Evolutionary conservation across 2,113 vertebrate species (phyloP).

Genomic region (Rhea americana): DNA sequence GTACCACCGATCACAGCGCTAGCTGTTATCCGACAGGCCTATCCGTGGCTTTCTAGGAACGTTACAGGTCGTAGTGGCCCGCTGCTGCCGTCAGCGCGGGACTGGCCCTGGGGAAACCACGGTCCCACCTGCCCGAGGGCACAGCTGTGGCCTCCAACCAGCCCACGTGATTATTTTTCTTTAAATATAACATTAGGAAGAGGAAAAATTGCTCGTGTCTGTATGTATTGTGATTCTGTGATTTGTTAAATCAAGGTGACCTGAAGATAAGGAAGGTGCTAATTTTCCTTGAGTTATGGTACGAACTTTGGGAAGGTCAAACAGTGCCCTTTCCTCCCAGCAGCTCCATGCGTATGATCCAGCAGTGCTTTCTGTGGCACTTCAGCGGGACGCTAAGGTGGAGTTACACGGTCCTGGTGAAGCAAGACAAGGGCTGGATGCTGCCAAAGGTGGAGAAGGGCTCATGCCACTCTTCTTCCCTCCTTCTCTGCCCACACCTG

Average conservation of each 20-base stretch:
- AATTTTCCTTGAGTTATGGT: not conserved
- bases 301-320: not conserved
- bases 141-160: not conserved
- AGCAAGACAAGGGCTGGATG: not conserved
- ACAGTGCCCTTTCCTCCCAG: not conserved
- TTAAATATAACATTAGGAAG: not conserved
- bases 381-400: not conserved
- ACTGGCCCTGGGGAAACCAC: not conserved
- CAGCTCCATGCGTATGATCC: not conserved
- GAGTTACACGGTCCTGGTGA: not conserved
- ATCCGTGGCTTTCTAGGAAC: constrained; percentile 12
- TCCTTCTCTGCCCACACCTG: too few relatives aligned
- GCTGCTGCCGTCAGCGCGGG: not conserved
- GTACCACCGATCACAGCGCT: not conserved
- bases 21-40: not conserved
- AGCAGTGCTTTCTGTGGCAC: not conserved
- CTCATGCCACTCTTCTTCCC: not conserved
- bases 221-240: too few relatives aligned
- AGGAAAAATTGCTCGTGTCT: not conserved
- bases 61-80: not conserved
- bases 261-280: not conserved
- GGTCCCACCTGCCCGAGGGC: not conserved
- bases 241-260: not conserved
- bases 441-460: not conserved
- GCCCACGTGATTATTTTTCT: not conserved